These are phyloP conservation scores for Drosophila cardini DNA, from an alignment of 1,140 invertebrate genomes.

Conservation along the genomic window DNA sequence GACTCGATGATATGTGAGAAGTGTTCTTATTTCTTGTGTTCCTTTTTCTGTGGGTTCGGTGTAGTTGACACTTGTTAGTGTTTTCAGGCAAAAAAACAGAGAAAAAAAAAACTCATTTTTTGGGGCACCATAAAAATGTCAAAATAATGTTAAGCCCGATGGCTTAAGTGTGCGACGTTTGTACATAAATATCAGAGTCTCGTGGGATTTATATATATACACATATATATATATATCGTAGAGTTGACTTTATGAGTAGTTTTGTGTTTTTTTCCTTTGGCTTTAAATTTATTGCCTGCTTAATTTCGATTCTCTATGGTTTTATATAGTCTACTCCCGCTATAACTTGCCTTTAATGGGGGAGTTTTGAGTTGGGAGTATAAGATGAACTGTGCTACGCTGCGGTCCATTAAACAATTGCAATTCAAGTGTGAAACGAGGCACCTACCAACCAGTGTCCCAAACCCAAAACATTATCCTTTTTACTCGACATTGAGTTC, in stretches of 20 bases:
- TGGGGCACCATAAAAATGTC: constrained; percentile 69
- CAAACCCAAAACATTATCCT: constrained; percentile 42
- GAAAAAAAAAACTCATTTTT: constrained; percentile 42
- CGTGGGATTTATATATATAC: constrained; percentile 67
- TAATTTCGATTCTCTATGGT: constrained; percentile 44
- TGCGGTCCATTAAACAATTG: constrained; percentile 57
- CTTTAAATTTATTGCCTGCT: constrained; percentile 28
- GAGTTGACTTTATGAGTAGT: not conserved
- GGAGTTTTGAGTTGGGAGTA: constrained; percentile 54
- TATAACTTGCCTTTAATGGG: constrained; percentile 35
- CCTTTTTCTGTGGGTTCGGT: constrained; percentile 24
- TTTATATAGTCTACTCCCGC: constrained; percentile 47
- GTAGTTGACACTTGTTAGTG: constrained; percentile 61
- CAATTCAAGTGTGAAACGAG: constrained; percentile 74
- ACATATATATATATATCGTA: not conserved
- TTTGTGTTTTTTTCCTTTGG: not conserved
- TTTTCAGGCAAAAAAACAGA: constrained; percentile 3
- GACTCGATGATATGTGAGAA: constrained; percentile 66
- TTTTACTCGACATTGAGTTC: constrained; percentile 33
- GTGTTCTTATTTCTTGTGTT: constrained; percentile 13
- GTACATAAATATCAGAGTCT: constrained; percentile 53
- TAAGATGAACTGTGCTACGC: constrained; percentile 34
- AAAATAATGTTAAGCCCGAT: constrained; percentile 67
- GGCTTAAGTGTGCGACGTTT: constrained; percentile 36
- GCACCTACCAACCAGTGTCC: constrained; percentile 46